These are phyloP conservation scores for Ictalurus furcatus DNA, from an alignment of 2,113 vertebrate species.

Conservation along the genomic window DNA sequence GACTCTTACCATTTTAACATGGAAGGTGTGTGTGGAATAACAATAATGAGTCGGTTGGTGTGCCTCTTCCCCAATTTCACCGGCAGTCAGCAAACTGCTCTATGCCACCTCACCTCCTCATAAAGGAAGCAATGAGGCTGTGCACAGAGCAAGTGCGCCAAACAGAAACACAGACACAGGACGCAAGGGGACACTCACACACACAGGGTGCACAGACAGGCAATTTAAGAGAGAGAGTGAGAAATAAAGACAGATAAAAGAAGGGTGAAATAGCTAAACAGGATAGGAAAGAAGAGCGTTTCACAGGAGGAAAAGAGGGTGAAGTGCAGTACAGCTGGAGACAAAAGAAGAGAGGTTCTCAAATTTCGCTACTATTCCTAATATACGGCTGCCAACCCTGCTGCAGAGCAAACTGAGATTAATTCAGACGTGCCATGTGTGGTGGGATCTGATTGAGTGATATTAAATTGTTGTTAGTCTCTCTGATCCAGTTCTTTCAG, in stretches of 20 bases:
- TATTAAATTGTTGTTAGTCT: constrained; percentile 43
- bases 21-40: constrained; percentile 53
- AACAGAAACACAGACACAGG: constrained; percentile 31
- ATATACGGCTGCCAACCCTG: constrained; percentile 54
- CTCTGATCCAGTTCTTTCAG: constrained; percentile 37
- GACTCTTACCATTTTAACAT: constrained; percentile 8
- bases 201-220: constrained; percentile 27
- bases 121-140: constrained; percentile 57
- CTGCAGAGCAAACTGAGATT: constrained; percentile 54
- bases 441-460: constrained; percentile 38
- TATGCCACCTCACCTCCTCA: constrained; percentile 38
- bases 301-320: constrained; percentile 18
- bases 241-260: constrained; percentile 45
- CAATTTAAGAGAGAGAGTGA: constrained; percentile 30
- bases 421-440: constrained; percentile 49
- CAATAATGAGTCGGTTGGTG: constrained; percentile 52
- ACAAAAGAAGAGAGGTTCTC: constrained; percentile 11
- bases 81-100: constrained; percentile 42
- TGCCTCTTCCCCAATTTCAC: constrained; percentile 29
- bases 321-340: neutral
- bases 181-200: constrained; percentile 14
- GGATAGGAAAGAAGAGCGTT: constrained; percentile 31
- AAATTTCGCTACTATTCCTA: constrained; percentile 39
- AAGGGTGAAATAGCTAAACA: constrained; percentile 51
- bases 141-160: constrained; percentile 39